Evolutionary conservation across 2,888 invertebrate genomes (phyloP).

Genomic region (Hermodice carunculata): DNA sequence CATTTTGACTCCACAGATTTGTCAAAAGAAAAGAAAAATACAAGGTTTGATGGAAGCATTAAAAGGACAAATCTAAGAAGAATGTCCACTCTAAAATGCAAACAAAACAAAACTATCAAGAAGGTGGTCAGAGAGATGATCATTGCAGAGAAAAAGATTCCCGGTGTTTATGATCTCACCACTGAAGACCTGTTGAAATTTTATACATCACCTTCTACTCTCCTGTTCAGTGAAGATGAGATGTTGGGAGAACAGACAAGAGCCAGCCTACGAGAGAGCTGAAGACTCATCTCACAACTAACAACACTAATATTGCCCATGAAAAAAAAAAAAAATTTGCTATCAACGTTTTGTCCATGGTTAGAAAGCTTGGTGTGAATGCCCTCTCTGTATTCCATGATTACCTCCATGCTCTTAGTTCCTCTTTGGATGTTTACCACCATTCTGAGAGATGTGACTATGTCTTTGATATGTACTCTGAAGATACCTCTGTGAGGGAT

Average conservation of each 20-base stretch:
- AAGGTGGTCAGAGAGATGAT: conserved; percentile 7
- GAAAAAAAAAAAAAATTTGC: background rate
- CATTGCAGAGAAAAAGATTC: conserved; percentile 8
- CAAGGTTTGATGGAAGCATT: background rate
- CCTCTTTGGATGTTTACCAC: background rate
- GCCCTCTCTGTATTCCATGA: background rate
- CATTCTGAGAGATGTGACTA: conserved; percentile 21
- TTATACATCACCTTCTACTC: background rate
- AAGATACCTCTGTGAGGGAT: conserved; percentile 17
- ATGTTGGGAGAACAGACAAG: conserved; percentile 10
- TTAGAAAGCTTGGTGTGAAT: background rate
- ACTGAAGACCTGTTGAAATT: background rate
- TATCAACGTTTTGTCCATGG: conserved; percentile 2
- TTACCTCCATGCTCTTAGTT: background rate
- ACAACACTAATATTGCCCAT: background rate
- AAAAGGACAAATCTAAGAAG: conserved; percentile 7
- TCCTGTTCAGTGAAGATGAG: background rate
- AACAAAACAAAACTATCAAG: conserved; percentile 5
- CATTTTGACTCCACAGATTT: background rate
- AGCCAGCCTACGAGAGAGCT: conserved; percentile 9
- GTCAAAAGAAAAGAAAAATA: background rate
- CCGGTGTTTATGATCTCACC: background rate
- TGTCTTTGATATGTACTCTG: conserved; percentile 23
- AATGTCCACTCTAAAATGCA: conserved; percentile 3
- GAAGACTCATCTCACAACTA: background rate